phyloP scores from a whole-genome alignment of 2,888 invertebrate species.

The Drosophila nr. medialis region DNA sequence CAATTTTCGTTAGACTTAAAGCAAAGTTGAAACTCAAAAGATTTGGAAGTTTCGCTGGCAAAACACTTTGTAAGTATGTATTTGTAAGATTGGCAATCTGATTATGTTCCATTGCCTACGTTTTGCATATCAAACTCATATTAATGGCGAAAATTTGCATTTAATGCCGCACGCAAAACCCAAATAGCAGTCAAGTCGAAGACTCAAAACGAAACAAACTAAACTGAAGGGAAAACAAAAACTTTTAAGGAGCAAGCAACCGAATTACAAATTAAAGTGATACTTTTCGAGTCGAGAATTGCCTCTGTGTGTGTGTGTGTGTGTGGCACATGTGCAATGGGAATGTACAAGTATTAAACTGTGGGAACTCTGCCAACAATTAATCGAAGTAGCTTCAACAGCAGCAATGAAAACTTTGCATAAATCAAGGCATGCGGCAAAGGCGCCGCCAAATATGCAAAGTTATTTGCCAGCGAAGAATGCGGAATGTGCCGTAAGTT shows the following conservation, averaged over 20 bases:
- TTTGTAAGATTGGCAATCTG: constrained; percentile 10
- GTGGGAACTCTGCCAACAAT: constrained; percentile 51
- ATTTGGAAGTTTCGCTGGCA: neutral
- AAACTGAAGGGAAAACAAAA: constrained; percentile 56
- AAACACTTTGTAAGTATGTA: neutral
- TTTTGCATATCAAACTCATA: constrained; percentile 30
- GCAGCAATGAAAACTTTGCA: constrained; percentile 55
- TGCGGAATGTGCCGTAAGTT: constrained; percentile 70
- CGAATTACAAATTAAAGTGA: constrained; percentile 60
- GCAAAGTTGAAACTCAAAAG: neutral
- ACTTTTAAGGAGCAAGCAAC: constrained; percentile 51
- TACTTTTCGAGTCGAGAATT: constrained; percentile 41
- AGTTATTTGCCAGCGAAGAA: constrained; percentile 70
- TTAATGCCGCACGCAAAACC: constrained; percentile 31
- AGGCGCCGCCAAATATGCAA: constrained; percentile 72
- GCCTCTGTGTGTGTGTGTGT: constrained; percentile 18
- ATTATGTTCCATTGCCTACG: constrained; percentile 15
- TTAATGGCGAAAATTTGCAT: constrained; percentile 52
- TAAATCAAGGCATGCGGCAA: constrained; percentile 69
- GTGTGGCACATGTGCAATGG: constrained; percentile 40
- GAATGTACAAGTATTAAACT: constrained; percentile 22
- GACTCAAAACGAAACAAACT: constrained; percentile 42
- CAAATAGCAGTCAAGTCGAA: constrained; percentile 14
- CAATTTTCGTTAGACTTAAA: neutral
- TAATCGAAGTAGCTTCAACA: constrained; percentile 67